A percentile compares a stretch with the other conserved stretches of the same genome.
Conservation (phyloP, 2,113 vertebrate species). For the Cyanoliseus patagonus region DNA sequence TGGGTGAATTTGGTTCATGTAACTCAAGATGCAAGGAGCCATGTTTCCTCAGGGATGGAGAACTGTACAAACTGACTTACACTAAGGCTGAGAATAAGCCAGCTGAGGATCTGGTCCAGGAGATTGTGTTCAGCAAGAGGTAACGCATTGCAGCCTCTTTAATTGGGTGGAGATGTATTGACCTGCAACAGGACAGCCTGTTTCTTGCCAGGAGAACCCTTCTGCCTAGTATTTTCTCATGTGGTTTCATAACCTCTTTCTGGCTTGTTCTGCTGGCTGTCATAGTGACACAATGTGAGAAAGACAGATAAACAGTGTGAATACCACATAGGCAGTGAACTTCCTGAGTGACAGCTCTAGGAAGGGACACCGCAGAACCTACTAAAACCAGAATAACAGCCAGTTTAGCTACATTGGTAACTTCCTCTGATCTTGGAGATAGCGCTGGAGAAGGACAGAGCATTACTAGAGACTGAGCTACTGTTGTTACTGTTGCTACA, state of each 20-base stretch:
- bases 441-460: background rate
- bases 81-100: background rate
- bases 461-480: background rate
- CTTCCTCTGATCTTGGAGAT: background rate
- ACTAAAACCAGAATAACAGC: background rate
- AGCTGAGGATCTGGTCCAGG: background rate
- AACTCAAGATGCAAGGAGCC: background rate
- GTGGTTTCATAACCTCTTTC: background rate
- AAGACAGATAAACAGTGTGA: slow-evolving; percentile 9
- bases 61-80: background rate
- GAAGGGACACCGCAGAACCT: background rate
- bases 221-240: background rate
- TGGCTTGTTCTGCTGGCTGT: background rate
- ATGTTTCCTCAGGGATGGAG: background rate
- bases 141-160: background rate
- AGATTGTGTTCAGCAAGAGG: background rate
- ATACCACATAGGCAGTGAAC: background rate
- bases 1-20: background rate
- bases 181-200: background rate
- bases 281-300: slow-evolving; percentile 15
- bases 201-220: background rate
- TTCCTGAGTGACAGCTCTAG: slow-evolving; percentile 9
- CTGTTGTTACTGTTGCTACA: background rate
- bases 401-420: background rate
- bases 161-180: background rate